Conservation (phyloP, 2,888 invertebrate species). For the Laspeyria flexula region DNA sequence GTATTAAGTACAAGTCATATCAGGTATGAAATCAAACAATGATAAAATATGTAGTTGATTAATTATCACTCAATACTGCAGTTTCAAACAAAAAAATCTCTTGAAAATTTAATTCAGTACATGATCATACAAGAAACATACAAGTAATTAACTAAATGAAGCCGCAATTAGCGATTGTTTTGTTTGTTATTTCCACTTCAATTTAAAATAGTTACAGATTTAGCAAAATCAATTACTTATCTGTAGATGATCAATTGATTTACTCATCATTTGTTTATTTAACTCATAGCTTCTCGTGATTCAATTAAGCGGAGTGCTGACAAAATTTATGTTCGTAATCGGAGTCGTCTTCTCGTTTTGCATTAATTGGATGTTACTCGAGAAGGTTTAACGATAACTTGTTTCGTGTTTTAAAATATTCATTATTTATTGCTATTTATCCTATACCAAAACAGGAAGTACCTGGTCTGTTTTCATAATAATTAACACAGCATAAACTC, state of each 20-base stretch:
- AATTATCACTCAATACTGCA: no score
- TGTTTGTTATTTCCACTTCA: no score
- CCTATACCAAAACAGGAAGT: no score
- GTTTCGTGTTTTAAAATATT: conserved; percentile 52
- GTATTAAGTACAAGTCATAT: no score
- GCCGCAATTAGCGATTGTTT: no score
- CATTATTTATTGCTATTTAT: conserved; percentile 33
- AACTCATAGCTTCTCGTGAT: conserved; percentile 54
- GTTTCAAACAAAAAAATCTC: no score
- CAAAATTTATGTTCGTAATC: conserved; percentile 69
- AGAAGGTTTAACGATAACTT: conserved; percentile 62
- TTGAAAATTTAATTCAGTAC: no score
- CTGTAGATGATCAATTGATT: conserved; percentile 35
- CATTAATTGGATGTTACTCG: conserved; percentile 68
- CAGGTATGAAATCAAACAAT: no score
- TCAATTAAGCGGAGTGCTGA: conserved; percentile 62
- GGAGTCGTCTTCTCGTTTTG: conserved; percentile 65
- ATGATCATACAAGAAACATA: no score
- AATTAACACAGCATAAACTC: not conserved
- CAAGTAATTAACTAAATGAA: not conserved
- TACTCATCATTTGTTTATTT: conserved; percentile 49
- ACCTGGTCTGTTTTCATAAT: conserved; percentile 11
- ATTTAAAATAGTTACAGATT: no score
- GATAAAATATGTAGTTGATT: no score
- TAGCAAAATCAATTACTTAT: conserved; percentile 15